These are phyloP conservation scores for Ceraclea dissimilis DNA, from an alignment of 2,888 invertebrate species.

Conservation along the genomic window DNA sequence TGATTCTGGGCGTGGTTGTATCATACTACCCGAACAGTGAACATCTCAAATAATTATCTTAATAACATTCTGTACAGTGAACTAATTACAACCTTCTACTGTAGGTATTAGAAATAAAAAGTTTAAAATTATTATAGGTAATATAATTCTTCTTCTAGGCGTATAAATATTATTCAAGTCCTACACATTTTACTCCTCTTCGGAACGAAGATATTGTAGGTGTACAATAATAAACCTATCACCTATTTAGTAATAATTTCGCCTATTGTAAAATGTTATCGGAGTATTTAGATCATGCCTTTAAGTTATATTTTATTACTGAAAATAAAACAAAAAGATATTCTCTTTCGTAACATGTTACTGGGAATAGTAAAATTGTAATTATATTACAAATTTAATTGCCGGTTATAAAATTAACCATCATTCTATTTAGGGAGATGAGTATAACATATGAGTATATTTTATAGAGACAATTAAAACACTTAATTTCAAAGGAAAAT, in stretches of 20 bases:
- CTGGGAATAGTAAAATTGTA: too few species aligned
- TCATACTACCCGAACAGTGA: neutral
- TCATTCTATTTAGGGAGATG: too few species aligned
- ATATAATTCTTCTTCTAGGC: neutral
- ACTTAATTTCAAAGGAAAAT: too few species aligned
- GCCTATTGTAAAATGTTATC: too few species aligned
- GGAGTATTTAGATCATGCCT: neutral
- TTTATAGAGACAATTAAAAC: too few species aligned
- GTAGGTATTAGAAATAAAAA: neutral
- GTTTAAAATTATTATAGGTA: neutral
- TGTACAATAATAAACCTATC: too few species aligned
- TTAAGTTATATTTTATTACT: neutral
- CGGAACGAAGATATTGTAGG: too few species aligned
- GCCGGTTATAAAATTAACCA: too few species aligned
- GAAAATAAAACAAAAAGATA: neutral
- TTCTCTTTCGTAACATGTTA: too few species aligned
- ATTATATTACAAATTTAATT: too few species aligned
- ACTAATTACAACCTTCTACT: slow-evolving; percentile 1
- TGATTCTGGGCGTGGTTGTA: neutral
- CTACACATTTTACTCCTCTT: neutral
- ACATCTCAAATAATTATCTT: neutral
- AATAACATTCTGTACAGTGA: neutral
- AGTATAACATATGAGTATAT: too few species aligned
- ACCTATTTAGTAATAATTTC: too few species aligned
- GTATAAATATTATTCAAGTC: neutral